Evolutionary conservation across 2,113 vertebrate genomes (phyloP).

Genomic region (Fukomys damarensis): DNA sequence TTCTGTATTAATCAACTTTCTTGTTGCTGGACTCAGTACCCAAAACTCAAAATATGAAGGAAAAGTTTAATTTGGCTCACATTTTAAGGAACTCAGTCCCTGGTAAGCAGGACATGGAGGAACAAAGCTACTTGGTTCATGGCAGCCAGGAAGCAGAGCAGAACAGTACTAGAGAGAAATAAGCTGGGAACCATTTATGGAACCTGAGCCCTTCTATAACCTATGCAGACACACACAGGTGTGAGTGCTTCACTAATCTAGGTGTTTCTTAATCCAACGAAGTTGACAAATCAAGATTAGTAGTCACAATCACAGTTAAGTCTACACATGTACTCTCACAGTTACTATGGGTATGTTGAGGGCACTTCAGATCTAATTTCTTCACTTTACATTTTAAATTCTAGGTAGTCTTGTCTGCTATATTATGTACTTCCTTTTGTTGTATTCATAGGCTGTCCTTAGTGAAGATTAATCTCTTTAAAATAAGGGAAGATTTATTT

Average conservation of each 20-base stretch:
- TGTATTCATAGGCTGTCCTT: neutral
- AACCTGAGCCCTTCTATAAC: neutral
- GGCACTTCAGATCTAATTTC: neutral
- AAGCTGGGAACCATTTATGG: neutral
- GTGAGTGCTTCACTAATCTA: neutral
- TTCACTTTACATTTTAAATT: constrained; percentile 2
- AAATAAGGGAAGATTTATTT: constrained; percentile 35
- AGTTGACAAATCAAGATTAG: neutral
- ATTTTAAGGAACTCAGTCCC: neutral
- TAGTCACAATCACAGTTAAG: neutral
- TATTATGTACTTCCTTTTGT: neutral
- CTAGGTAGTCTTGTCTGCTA: neutral
- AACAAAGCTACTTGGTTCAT: neutral
- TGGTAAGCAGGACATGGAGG: neutral
- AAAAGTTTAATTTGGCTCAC: neutral
- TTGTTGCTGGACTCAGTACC: neutral
- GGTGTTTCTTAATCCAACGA: neutral
- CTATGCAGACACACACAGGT: neutral
- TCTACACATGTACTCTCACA: neutral
- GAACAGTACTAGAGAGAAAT: neutral
- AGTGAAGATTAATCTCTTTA: constrained; percentile 30
- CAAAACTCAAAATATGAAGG: neutral
- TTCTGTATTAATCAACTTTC: neutral
- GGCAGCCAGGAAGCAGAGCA: neutral
- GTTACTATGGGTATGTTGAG: neutral